A percentile compares a stretch with the other conserved stretches of the same genome.
These are phyloP conservation scores for Cheilinus undulatus DNA, from an alignment of 2,113 vertebrate genomes.

Conservation along the genomic window DNA sequence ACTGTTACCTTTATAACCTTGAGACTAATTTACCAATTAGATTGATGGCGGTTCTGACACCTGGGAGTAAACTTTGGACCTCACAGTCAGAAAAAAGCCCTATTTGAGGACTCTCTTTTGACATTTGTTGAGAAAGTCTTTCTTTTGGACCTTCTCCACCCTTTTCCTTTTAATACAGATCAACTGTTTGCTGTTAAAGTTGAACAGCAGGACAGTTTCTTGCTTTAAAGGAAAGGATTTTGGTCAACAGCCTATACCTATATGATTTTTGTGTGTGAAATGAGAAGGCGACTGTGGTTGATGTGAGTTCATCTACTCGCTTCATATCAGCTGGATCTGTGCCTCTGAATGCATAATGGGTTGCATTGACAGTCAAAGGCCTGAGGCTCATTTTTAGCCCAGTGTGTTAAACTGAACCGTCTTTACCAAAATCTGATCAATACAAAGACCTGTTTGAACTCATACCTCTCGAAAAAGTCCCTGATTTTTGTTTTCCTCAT, in stretches of 20 bases:
- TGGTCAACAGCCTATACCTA: too few species aligned
- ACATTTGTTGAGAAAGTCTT: too few species aligned
- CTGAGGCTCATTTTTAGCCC: slow-evolving; percentile 35
- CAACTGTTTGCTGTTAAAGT: too few species aligned
- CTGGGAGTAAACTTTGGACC: not conserved
- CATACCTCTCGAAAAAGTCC: not conserved
- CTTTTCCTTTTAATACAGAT: too few species aligned
- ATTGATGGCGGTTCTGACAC: not conserved
- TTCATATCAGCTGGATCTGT: slow-evolving; percentile 12
- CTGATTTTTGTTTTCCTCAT: not conserved
- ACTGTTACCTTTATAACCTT: not conserved
- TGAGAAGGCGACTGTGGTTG: slow-evolving; percentile 4
- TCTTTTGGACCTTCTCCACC: too few species aligned
- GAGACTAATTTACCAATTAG: not conserved
- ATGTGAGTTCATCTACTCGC: not conserved
- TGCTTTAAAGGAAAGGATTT: too few species aligned
- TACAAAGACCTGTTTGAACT: slow-evolving; percentile 42
- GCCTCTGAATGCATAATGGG: slow-evolving; percentile 48
- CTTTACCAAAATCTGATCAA: slow-evolving; percentile 45
- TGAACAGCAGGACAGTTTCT: too few species aligned
- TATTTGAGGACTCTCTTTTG: too few species aligned
- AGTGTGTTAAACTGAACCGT: slow-evolving; percentile 28
- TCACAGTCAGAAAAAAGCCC: too few species aligned
- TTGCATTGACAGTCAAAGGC: slow-evolving; percentile 45
- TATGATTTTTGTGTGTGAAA: not conserved